Evolutionary conservation across 2,888 invertebrate species (phyloP), one percentile per base, ranked within the genome.

Genomic region (Philereme transversata): DNA sequence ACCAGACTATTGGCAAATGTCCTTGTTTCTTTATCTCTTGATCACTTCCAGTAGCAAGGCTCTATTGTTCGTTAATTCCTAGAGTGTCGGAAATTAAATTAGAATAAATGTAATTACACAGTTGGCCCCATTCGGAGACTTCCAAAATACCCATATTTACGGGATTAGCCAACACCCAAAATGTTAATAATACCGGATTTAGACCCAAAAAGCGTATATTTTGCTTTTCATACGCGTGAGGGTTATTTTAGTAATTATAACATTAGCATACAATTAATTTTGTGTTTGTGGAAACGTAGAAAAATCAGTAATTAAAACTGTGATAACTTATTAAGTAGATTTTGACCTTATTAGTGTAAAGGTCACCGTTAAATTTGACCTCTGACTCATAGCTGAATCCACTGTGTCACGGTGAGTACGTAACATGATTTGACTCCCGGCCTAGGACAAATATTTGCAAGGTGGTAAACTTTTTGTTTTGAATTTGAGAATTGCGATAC

Each of bases 61-160:
- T 45, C 47, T 46, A 66, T 53, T 45, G 57, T 46, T 40, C 51
- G 9, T 53, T 59, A 58, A 65, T 61, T 62, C 53, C 44, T 43
- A 60, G 75, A 73, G 80, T 82, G 81, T 78, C 70, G 80, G 77
- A 81, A 84, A 84, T 87, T 83, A 86, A 87, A 86, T 87, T 85
- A 82, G 76, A 85, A 87, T 87, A 87, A 87, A 85, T 82, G 85
- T 85, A 87, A 87, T 87, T 83, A 86, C 86, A 80, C 82, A 82
- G 81, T 82, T 75, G 78, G 77, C 82, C 81, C 76, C 79, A 81
- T 84, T 83, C 73, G 77, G 72, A 82, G 81, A 83, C 81, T 83
- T 81, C 70, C 80, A 79, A 81, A 84, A 85, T 84, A 78, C 77
- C 77, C 78, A 80, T 79, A 81, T 84, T 79, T 47, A 74, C 70